Conservation (phyloP, 1,140 invertebrate species). For the Euglossa dilemma region DNA sequence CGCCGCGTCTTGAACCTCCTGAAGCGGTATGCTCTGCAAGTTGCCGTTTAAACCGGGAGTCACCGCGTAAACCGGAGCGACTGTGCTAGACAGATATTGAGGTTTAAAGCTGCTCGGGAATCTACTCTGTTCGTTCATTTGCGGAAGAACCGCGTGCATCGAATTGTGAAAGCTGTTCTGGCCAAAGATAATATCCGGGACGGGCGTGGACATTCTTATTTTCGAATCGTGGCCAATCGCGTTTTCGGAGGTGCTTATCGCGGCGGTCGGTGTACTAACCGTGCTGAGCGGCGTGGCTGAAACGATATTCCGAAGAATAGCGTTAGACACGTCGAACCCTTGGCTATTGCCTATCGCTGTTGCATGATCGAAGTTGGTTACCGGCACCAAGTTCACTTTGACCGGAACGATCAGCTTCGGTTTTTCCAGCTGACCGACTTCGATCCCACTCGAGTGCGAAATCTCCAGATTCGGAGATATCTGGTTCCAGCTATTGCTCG, state of each 20-base stretch:
- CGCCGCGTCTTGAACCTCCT: conserved; percentile 49
- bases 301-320: conserved; percentile 72
- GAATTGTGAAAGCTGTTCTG: conserved; percentile 75
- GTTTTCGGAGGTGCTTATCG: conserved; percentile 65
- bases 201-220: conserved; percentile 54
- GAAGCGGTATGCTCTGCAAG: conserved; percentile 53
- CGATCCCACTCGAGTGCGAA: conserved; percentile 71
- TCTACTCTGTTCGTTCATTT: conserved; percentile 63
- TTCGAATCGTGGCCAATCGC: conserved; percentile 43
- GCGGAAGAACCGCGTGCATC: conserved; percentile 71
- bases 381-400: conserved; percentile 76
- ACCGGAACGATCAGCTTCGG: conserved; percentile 76
- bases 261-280: conserved; percentile 39
- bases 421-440: conserved; percentile 76
- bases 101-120: conserved; percentile 48
- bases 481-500: conserved; percentile 73
- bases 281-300: conserved; percentile 64
- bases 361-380: conserved; percentile 77
- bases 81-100: conserved; percentile 73
- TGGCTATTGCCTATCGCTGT: conserved; percentile 78
- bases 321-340: conserved; percentile 79
- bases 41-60: conserved; percentile 57
- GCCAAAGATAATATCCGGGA: conserved; percentile 78
- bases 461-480: conserved; percentile 72
- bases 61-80: conserved; percentile 73